These are phyloP conservation scores for Chrysolina oricalcia DNA, from an alignment of 2,888 invertebrate species.

Conservation along the genomic window DNA sequence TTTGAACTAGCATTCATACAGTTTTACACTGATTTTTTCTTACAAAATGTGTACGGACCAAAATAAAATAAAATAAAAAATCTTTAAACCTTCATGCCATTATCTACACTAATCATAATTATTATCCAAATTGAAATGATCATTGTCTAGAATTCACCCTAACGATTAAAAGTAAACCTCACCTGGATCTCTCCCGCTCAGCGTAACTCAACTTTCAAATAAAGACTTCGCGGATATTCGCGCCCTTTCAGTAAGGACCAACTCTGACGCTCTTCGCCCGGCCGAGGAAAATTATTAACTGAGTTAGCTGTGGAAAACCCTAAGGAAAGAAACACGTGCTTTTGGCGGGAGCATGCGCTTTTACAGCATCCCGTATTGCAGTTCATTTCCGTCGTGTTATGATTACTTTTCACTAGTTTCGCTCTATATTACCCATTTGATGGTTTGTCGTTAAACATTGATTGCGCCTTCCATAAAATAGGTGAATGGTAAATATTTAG, in stretches of 20 bases:
- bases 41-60: too few relatives aligned
- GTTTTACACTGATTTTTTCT: too few relatives aligned
- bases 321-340: constrained; percentile 56
- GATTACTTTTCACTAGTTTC: constrained; percentile 1
- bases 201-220: background rate
- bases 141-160: too few relatives aligned
- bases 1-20: too few relatives aligned
- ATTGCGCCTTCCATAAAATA: background rate
- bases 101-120: too few relatives aligned
- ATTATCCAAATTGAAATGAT: too few relatives aligned
- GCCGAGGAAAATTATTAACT: constrained; percentile 51
- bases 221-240: background rate
- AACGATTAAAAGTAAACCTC: background rate
- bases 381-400: constrained; percentile 7
- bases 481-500: background rate
- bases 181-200: background rate
- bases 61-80: too few relatives aligned
- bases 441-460: constrained; percentile 4
- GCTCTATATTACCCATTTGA: background rate
- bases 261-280: constrained; percentile 28
- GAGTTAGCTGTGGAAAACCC: constrained; percentile 43
- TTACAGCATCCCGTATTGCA: constrained; percentile 24
- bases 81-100: too few relatives aligned
- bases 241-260: background rate
- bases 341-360: constrained; percentile 53